phyloP scores from a whole-genome alignment of 2,888 invertebrate species.

The Phania funesta region DNA sequence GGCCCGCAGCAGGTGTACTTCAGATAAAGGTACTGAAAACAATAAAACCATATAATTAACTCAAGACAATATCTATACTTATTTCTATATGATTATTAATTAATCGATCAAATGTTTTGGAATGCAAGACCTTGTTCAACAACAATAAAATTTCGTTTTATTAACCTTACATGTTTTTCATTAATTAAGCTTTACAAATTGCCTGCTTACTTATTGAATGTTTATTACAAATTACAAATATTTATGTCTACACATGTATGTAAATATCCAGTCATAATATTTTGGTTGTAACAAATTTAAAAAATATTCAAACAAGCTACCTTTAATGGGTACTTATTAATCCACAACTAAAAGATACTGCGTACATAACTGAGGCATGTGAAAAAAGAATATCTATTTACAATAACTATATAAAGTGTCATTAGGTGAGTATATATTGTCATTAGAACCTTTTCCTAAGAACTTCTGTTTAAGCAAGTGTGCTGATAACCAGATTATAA shows the following conservation, averaged over 20 bases:
- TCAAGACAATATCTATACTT: no score
- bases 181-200: slow-evolving; percentile 35
- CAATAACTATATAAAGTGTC: no score
- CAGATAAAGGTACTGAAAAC: slow-evolving; percentile 78
- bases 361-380: no score
- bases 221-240: neutral
- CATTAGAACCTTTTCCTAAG: no score
- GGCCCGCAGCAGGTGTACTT: slow-evolving; percentile 85
- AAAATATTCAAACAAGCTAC: neutral
- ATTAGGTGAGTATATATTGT: no score
- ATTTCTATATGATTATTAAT: no score
- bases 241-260: neutral
- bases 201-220: slow-evolving; percentile 11
- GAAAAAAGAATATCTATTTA: no score
- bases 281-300: neutral
- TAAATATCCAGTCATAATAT: no score
- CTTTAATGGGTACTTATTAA: no score
- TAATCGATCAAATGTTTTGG: neutral
- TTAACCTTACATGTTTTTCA: slow-evolving; percentile 30
- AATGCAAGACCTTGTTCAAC: neutral
- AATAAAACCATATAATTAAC: neutral
- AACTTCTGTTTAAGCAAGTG: no score
- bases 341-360: neutral
- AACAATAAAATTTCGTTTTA: slow-evolving; percentile 15
- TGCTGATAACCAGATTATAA: no score